Conservation (phyloP, 2,888 invertebrate species). For the Amphipyra berbera region DNA sequence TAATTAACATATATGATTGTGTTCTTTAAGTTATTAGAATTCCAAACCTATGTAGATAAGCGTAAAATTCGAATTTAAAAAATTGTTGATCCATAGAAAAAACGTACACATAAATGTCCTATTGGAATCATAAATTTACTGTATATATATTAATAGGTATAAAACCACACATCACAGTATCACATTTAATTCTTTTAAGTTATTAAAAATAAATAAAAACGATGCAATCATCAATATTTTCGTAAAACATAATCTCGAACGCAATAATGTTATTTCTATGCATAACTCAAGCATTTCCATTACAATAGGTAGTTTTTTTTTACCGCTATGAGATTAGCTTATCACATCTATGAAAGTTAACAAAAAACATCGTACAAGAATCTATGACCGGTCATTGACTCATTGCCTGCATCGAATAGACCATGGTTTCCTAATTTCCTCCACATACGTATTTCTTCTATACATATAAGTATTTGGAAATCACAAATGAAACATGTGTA, state of each 20-base stretch:
- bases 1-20: too few species aligned
- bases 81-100: too few species aligned
- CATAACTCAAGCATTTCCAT: not conserved
- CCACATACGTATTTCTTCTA: too few species aligned
- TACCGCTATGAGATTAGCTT: constrained; percentile 17
- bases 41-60: too few species aligned
- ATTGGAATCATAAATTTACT: too few species aligned
- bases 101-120: too few species aligned
- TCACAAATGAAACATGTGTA: too few species aligned
- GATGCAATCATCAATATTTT: constrained; percentile 8
- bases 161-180: too few species aligned
- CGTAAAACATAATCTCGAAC: not conserved
- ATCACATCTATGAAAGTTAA: constrained; percentile 28
- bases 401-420: constrained; percentile 1
- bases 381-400: constrained; percentile 15
- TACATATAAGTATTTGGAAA: too few species aligned
- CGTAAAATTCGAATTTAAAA: too few species aligned
- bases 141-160: too few species aligned
- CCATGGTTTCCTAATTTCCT: constrained; percentile 1
- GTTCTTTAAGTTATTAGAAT: too few species aligned
- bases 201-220: not conserved
- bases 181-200: not conserved
- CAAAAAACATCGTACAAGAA: constrained; percentile 13
- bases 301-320: constrained; percentile 8
- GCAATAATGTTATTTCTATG: constrained; percentile 5